Evolutionary conservation across 2,797 vertebrate genomes (phyloP).

Genomic region (Allobates femoralis): DNA sequence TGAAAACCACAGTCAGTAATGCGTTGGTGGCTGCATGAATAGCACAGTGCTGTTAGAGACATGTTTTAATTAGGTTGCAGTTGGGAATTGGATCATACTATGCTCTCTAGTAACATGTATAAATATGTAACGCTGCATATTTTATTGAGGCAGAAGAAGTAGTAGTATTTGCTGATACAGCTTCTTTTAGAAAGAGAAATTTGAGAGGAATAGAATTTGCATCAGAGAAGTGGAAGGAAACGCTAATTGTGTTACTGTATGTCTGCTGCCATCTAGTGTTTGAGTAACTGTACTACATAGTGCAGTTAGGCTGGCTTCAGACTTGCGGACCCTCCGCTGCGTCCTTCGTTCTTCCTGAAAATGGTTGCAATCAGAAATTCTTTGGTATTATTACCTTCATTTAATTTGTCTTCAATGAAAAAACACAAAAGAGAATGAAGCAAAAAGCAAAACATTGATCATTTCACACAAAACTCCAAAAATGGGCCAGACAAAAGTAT

Average conservation of each 20-base stretch:
- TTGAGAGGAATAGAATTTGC: neutral
- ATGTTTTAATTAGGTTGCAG: neutral
- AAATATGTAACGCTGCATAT: neutral
- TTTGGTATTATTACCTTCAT: no score
- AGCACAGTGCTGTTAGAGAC: neutral
- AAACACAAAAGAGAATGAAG: no score
- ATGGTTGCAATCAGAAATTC: no score
- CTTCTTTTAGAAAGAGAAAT: neutral
- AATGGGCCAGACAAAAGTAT: no score
- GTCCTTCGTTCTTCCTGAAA: no score
- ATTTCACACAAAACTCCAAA: no score
- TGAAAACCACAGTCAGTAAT: constrained; percentile 2
- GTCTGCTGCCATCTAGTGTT: constrained; percentile 36
- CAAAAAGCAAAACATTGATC: no score
- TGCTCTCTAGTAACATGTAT: neutral
- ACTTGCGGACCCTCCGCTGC: no score
- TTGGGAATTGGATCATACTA: neutral
- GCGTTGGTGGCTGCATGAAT: neutral
- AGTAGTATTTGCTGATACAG: neutral
- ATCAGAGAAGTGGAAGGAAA: neutral
- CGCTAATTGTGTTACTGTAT: neutral
- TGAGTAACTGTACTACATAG: neutral
- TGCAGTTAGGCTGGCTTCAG: no score
- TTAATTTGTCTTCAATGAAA: no score
- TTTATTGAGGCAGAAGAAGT: neutral